phyloP scores from a whole-genome alignment of 35 echinoderm and acorn worm species.

The Ptychodera flava region DNA sequence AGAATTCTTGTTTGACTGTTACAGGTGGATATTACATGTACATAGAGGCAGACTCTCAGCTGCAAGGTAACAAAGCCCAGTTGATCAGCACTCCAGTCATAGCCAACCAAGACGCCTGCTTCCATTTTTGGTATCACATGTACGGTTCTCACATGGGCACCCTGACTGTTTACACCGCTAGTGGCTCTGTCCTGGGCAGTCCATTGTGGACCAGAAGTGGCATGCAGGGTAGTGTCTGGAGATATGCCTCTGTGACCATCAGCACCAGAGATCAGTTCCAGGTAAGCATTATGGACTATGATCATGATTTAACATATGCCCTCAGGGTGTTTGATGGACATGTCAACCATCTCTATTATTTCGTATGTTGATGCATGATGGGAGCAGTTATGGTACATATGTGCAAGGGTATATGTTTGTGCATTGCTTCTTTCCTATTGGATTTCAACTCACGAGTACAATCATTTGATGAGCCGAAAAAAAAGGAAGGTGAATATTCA shows the following conservation, averaged over 20 bases:
- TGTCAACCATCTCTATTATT: neutral
- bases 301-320: neutral
- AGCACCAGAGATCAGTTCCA: conserved; percentile 52
- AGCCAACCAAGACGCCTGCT: conserved; percentile 15
- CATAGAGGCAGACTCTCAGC: conserved; percentile 40
- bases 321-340: neutral
- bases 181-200: neutral
- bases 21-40: conserved; percentile 56
- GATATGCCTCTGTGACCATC: conserved; percentile 14
- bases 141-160: conserved; percentile 58
- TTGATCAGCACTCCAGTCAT: conserved; percentile 52
- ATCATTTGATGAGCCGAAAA: too few relatives aligned
- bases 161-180: conserved; percentile 35
- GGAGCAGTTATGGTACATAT: neutral
- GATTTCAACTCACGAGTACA: too few relatives aligned
- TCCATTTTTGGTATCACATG: conserved; percentile 94
- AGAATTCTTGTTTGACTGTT: too few relatives aligned
- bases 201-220: conserved; percentile 20
- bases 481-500: too few relatives aligned
- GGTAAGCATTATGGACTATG: conserved; percentile 16
- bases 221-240: conserved; percentile 18
- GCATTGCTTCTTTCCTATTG: neutral
- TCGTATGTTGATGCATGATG: neutral
- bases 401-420: neutral
- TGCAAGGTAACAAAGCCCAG: conserved; percentile 62